Percentiles rank a stretch among this genome's conserved stretches.
These are phyloP conservation scores for Heloderma charlesbogerti DNA, from an alignment of 2,113 vertebrate genomes.

Conservation along the genomic window DNA sequence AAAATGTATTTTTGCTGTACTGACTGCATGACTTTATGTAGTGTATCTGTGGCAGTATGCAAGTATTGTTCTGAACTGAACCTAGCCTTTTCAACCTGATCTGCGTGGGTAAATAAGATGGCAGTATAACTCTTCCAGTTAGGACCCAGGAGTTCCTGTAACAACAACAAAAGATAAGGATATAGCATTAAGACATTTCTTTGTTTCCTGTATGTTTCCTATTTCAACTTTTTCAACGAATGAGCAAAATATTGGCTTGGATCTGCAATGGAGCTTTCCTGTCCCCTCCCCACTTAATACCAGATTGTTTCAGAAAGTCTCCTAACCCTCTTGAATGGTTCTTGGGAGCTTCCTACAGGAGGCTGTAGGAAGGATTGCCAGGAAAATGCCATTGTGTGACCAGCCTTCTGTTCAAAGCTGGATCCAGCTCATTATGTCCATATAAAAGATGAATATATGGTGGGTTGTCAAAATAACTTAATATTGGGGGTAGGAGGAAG, in stretches of 20 bases:
- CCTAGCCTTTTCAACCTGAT: conserved; percentile 77
- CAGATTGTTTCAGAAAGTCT: neutral
- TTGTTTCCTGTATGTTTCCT: neutral
- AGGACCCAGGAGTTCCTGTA: conserved; percentile 84
- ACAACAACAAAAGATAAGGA: conserved; percentile 29
- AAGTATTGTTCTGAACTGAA: conserved; percentile 74
- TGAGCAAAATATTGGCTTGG: neutral
- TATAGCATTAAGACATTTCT: neutral
- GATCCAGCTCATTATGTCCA: neutral
- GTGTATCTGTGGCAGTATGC: conserved; percentile 62
- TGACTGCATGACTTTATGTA: conserved; percentile 72
- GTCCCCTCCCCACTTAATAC: neutral
- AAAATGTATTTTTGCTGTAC: conserved; percentile 77
- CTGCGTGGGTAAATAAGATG: conserved; percentile 84
- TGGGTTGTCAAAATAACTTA: neutral
- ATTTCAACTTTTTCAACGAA: neutral
- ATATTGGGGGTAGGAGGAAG: neutral
- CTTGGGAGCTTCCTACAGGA: neutral
- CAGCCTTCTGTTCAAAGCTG: neutral
- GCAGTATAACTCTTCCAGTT: conserved; percentile 81
- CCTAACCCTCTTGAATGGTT: neutral
- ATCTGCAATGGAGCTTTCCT: neutral
- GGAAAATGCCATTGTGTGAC: neutral
- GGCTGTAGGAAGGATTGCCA: neutral
- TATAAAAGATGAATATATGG: neutral